These are phyloP conservation scores for Pangasius larnaudii DNA, from an alignment of 2,797 vertebrate genomes.

Conservation along the genomic window DNA sequence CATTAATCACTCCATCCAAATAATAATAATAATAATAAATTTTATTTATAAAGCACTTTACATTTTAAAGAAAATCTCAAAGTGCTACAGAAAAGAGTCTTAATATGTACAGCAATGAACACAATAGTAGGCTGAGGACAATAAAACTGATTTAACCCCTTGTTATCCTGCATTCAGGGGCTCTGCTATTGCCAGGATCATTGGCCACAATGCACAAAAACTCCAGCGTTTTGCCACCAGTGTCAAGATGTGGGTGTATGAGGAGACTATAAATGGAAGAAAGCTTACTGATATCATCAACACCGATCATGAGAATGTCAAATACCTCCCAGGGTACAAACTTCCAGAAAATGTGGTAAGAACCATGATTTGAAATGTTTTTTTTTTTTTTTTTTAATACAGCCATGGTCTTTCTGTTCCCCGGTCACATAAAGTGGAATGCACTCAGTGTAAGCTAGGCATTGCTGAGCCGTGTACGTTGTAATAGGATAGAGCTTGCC, in stretches of 20 bases:
- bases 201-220: conserved; percentile 83
- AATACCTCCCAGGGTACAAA: conserved; percentile 91
- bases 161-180: conserved; percentile 76
- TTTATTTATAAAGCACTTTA: no score
- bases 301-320: conserved; percentile 89
- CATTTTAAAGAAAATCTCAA: no score
- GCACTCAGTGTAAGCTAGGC: not conserved
- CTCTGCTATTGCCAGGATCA: conserved; percentile 88
- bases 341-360: conserved; percentile 92
- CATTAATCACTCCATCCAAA: not conserved
- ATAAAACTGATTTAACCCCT: not conserved
- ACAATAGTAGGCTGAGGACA: not conserved
- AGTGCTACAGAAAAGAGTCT: no score
- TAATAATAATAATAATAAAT: no score
- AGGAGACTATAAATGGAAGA: conserved; percentile 85
- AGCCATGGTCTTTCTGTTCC: not conserved
- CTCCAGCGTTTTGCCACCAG: conserved; percentile 82
- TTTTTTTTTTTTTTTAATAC: not conserved
- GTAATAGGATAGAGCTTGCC: not conserved
- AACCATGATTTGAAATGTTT: not conserved
- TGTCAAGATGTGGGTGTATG: conserved; percentile 94
- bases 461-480: not conserved
- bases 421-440: not conserved
- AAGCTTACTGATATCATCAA: conserved; percentile 93
- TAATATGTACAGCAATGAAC: no score